Evolutionary conservation across 1,140 invertebrate genomes (phyloP).

Genomic region (Hesperophylax magnus): DNA sequence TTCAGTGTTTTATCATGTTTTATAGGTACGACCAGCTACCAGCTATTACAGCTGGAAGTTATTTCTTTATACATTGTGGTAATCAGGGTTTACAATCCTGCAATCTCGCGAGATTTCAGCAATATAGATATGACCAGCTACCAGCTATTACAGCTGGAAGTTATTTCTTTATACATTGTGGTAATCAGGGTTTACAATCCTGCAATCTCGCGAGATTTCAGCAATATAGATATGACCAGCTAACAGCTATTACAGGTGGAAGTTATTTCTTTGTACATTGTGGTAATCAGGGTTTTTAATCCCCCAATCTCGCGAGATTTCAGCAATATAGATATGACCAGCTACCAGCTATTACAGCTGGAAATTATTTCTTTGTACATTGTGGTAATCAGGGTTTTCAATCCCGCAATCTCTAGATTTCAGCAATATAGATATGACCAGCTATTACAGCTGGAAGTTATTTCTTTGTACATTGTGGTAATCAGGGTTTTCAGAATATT

Average conservation of each 20-base stretch:
- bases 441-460: not conserved
- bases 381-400: no score
- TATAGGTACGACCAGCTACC: slow-evolving; percentile 2
- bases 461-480: not conserved
- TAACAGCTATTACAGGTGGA: not conserved
- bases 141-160: not conserved
- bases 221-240: slow-evolving; percentile 8
- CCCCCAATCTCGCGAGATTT: no score
- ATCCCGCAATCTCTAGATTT: no score
- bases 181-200: no score
- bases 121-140: slow-evolving; percentile 2
- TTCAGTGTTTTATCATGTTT: slow-evolving; percentile 6
- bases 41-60: not conserved
- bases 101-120: no score
- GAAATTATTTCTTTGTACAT: not conserved
- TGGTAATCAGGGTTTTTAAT: no score
- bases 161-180: not conserved
- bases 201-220: no score
- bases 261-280: not conserved
- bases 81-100: no score
- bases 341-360: not conserved
- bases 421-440: no score
- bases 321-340: slow-evolving; percentile 8
- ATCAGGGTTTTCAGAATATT: no score
- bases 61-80: not conserved